Percentiles rank a stretch among this genome's conserved stretches.
These are phyloP conservation scores for Bhutanitis thaidina DNA, from an alignment of 2,888 invertebrate species.

Conservation along the genomic window DNA sequence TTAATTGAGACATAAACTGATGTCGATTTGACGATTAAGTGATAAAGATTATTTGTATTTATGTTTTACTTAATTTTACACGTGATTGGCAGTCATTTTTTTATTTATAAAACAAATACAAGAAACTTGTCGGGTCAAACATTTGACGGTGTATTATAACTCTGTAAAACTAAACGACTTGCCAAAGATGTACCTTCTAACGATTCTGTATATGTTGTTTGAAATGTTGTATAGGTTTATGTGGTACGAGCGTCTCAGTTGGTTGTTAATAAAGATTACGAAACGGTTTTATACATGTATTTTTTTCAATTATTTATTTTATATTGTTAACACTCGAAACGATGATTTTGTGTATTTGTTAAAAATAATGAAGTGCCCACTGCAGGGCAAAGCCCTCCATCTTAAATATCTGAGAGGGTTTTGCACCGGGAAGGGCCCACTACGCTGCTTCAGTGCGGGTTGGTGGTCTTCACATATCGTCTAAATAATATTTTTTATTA, in stretches of 20 bases:
- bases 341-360: no score
- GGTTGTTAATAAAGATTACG: constrained; percentile 65
- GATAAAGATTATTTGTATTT: constrained; percentile 16
- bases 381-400: no score
- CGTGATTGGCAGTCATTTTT: constrained; percentile 12
- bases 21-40: constrained; percentile 8
- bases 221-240: constrained; percentile 43
- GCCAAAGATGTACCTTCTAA: constrained; percentile 46
- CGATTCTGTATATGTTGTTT: constrained; percentile 37
- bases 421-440: no score
- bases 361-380: no score
- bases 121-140: constrained; percentile 3
- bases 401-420: no score
- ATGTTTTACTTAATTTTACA: constrained; percentile 12
- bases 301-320: no score
- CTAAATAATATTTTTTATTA: no score
- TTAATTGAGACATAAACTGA: constrained; percentile 3
- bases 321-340: no score
- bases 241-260: constrained; percentile 56
- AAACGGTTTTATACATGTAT: constrained; percentile 17
- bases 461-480: no score
- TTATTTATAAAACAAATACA: constrained; percentile 4
- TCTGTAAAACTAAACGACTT: constrained; percentile 31
- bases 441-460: no score
- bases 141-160: constrained; percentile 22